Base-by-base conservation (phyloP, 1,140 invertebrate genomes). In the Zaprionus kolodkinae region DNA sequence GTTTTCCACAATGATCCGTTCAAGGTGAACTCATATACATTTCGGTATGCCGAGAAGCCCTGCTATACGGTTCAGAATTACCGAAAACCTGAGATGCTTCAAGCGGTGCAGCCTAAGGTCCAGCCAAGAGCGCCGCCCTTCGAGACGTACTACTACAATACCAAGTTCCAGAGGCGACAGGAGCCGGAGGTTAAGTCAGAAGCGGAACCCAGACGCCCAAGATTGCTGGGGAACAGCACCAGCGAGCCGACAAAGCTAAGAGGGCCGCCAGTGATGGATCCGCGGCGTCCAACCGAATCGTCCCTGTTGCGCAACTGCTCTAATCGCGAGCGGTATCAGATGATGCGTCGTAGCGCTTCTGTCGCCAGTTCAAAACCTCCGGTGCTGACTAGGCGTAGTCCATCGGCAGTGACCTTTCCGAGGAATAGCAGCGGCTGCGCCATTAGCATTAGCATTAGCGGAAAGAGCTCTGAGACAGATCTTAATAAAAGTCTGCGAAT, bases 21-120 rank as follows among this genome's bases (percentile, higher is more conserved):
- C 56, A 92, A 92, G 87, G 80, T 87, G 56, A 80, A 92, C 45
- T 92, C 91, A 11, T 92, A 79, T 30, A 90, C 86, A 48, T 92
- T 92, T 68, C 91, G 78, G 9, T 92, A 92, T 55, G 91, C 91
- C 40, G 85, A 92, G 2, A 67, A 76, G 13, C 91, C 91, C 6
- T 50, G 35, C 12, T 84, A 78, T 56, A 61, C 62, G 2, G 25
- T 78, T 13, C 77, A 81, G 56, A 68, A 80, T 3, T 79, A 81
- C 36, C 79, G 64, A 11, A 69, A 79, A 7, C 60, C 72, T 1
- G 12, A 74, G 15, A 15, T 45, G 10, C 3, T 25, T 1, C 15
- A 50, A 21, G 27, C 64, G 11, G 38, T 38, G 3, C 43, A 48
- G 9, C 57, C 40, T 6, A 45, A 45, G 40, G 15, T 7, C 7